Evolutionary conservation across 2,888 invertebrate genomes (phyloP), one percentile per base, ranked within the genome.

Genomic region (Caenorhabditis sp.): DNA sequence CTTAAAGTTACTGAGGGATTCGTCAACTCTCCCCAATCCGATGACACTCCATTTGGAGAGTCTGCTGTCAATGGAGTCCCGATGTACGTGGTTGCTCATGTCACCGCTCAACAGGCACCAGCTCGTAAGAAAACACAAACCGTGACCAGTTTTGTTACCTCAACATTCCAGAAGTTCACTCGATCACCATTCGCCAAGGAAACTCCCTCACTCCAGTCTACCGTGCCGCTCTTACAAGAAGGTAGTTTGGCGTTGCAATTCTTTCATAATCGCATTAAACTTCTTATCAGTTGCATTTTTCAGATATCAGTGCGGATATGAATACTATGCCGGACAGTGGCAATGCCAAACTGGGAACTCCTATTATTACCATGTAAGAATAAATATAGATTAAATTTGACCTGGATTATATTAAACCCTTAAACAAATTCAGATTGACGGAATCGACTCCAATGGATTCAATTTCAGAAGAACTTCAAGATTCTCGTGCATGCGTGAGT

Each of bases 261-360:
- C 58, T 68, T n/a, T 22, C n/a, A 61, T 69, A 75, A 64, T 70
- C 38, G 41, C n/a, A 47, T 63, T 72, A 26, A 26, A 16, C 44
- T 28, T 54, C 63, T 54, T 73, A 73, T 74, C 69, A 70, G 22
- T 44, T 26, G 3, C 16, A 22, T 8, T 54, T 76, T 85, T 22
- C 68, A 84, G 88, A 70, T 87, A 84, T 64, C 81, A 80, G 56
- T 88, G 88, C 63, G 84, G 69, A 22, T 87, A 85, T 54, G 88
- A 88, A 70, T 87, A 73, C 74, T 89, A 88, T 64, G 90, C 89
- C 38, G 90, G 89, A 41, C 69, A 85, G 56, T 89, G 86, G 84
- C 81, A 84, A 26, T 90, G 89, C 76, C 56, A 72, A 41, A 16
- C 54, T 19, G 61, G 70, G 28, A 73, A 85, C 22, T n/a, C 51